Percentiles rank a stretch among this genome's conserved stretches.
phyloP scores from a whole-genome alignment of 2,113 vertebrate genomes.

The Stigmatopora nigra region DNA sequence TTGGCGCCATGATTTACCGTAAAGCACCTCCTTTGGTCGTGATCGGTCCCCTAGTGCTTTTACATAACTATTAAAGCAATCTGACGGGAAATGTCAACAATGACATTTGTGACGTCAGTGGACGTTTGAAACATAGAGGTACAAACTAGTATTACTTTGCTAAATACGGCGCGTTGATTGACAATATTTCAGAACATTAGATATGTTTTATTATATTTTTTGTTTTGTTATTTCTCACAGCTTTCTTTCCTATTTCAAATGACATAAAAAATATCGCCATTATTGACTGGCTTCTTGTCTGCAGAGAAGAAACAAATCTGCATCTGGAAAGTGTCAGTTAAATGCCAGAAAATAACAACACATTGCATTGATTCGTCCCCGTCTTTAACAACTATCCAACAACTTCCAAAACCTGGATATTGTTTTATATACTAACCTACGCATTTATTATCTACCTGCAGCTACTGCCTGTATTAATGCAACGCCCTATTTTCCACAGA shows the following conservation, averaged over 20 bases:
- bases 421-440: not conserved
- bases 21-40: conserved; percentile 51
- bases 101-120: not conserved
- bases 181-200: too few species aligned
- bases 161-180: too few species aligned
- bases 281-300: not conserved
- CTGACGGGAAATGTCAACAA: not conserved
- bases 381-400: not conserved
- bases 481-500: conserved; percentile 2
- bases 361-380: not conserved
- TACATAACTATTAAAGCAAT: not conserved
- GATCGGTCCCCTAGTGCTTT: not conserved
- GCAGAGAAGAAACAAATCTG: not conserved
- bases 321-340: not conserved
- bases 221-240: too few species aligned
- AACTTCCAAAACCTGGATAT: not conserved
- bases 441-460: not conserved
- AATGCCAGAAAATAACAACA: not conserved
- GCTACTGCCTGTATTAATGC: not conserved
- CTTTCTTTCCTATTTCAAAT: too few species aligned
- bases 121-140: not conserved
- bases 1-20: conserved; percentile 51
- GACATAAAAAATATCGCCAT: not conserved
- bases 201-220: too few species aligned
- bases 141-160: not conserved